These are phyloP conservation scores for Myrmecobius fasciatus DNA, from an alignment of 2,113 vertebrate genomes.

Conservation along the genomic window DNA sequence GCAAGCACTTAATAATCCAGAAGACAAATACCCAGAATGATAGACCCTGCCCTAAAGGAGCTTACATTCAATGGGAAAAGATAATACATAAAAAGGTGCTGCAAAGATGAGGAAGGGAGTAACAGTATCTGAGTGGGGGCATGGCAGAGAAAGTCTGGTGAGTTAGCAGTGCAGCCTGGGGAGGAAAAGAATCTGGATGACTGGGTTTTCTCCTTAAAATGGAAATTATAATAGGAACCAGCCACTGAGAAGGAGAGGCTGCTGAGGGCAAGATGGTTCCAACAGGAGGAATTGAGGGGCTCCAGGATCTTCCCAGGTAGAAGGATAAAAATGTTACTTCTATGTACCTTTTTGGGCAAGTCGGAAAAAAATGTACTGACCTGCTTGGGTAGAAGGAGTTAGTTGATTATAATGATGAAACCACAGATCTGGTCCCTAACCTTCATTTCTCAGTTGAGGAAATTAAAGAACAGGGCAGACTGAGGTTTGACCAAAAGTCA, in stretches of 20 bases:
- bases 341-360: too few species aligned
- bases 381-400: neutral
- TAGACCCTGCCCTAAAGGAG: neutral
- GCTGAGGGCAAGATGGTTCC: neutral
- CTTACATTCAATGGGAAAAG: neutral
- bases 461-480: too few species aligned
- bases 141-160: neutral
- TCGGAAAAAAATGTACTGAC: too few species aligned
- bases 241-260: neutral
- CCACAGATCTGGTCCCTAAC: neutral
- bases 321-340: neutral
- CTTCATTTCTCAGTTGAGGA: too few species aligned
- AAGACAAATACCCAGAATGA: too few species aligned
- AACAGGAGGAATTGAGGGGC: neutral
- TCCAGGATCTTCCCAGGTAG: neutral
- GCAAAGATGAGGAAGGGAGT: neutral
- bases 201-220: neutral
- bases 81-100: neutral
- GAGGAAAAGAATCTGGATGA: neutral
- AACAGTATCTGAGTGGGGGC: neutral
- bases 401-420: neutral
- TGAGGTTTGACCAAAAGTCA: neutral
- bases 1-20: too few species aligned
- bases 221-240: neutral
- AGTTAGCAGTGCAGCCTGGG: neutral